A percentile compares a stretch with the other conserved stretches of the same genome.
Evolutionary conservation across 2,113 vertebrate species (phyloP).

Genomic region (Synodontis membranacea): DNA sequence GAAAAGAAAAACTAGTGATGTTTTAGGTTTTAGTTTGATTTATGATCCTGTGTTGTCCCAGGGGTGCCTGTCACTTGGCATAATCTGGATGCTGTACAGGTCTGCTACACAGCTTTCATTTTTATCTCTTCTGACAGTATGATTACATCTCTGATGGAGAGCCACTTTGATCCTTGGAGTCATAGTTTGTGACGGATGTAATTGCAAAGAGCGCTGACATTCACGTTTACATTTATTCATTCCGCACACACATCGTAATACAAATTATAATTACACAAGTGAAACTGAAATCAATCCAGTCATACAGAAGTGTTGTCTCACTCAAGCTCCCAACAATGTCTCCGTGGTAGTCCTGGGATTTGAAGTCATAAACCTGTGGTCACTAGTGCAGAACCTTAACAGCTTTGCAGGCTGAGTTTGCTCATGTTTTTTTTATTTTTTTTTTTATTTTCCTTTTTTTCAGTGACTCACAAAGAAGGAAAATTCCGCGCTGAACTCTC

Average conservation of each 20-base stretch:
- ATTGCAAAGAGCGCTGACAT: neutral
- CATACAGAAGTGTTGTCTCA: neutral
- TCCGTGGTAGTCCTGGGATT: constrained; percentile 2
- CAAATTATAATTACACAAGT: constrained; percentile 23
- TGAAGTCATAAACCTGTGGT: neutral
- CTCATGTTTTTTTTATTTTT: too few species aligned
- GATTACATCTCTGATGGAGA: neutral
- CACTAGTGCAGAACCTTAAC: neutral
- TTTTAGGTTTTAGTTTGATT: neutral
- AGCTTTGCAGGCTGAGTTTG: neutral
- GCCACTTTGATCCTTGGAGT: neutral
- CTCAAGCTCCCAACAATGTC: neutral
- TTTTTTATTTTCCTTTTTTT: constrained; percentile 45
- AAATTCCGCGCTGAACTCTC: constrained; percentile 88
- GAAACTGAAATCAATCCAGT: neutral
- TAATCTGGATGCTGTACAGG: neutral
- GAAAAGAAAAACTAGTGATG: neutral
- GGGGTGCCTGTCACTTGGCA: neutral
- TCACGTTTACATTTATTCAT: neutral
- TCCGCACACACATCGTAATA: neutral
- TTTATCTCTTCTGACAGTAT: constrained; percentile 1
- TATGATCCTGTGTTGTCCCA: neutral
- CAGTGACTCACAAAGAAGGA: constrained; percentile 87
- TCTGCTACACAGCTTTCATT: neutral
- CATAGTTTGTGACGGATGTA: neutral